A percentile compares a stretch with the other conserved stretches of the same genome.
These are phyloP conservation scores for Balaeniceps rex DNA, from an alignment of 2,113 vertebrate species.

Conservation along the genomic window DNA sequence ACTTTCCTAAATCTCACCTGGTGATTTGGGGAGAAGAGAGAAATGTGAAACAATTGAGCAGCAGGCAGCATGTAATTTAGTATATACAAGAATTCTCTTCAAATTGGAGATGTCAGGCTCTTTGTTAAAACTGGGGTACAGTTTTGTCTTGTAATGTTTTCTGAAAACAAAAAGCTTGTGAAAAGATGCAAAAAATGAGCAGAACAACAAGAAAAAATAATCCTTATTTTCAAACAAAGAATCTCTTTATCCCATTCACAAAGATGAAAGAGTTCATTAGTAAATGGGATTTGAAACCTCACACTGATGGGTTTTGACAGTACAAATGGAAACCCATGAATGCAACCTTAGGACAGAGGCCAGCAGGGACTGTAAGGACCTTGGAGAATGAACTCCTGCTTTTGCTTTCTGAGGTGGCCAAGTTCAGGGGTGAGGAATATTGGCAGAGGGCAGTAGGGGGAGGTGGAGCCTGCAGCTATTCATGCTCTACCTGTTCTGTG, in stretches of 20 bases:
- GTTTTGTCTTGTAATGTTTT: conserved; percentile 37
- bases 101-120: conserved; percentile 42
- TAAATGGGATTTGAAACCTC: conserved; percentile 61
- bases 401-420: background rate
- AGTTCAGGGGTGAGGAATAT: background rate
- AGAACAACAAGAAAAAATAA: conserved; percentile 48
- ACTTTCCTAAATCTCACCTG: conserved; percentile 44
- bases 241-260: conserved; percentile 53
- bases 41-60: conserved; percentile 41
- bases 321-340: conserved; percentile 54
- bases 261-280: conserved; percentile 65
- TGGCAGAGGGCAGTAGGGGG: background rate
- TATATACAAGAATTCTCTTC: conserved; percentile 26
- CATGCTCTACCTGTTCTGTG: background rate
- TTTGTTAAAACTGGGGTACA: conserved; percentile 14
- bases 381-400: background rate
- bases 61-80: conserved; percentile 27
- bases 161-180: conserved; percentile 35
- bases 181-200: conserved; percentile 47
- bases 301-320: conserved; percentile 54
- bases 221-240: conserved; percentile 57
- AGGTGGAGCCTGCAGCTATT: background rate
- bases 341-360: conserved; percentile 41
- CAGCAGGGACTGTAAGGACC: background rate
- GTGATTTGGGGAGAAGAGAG: conserved; percentile 42